phyloP scores from a whole-genome alignment of 2,888 invertebrate genomes.

The Acanthosepion pharaonis region DNA sequence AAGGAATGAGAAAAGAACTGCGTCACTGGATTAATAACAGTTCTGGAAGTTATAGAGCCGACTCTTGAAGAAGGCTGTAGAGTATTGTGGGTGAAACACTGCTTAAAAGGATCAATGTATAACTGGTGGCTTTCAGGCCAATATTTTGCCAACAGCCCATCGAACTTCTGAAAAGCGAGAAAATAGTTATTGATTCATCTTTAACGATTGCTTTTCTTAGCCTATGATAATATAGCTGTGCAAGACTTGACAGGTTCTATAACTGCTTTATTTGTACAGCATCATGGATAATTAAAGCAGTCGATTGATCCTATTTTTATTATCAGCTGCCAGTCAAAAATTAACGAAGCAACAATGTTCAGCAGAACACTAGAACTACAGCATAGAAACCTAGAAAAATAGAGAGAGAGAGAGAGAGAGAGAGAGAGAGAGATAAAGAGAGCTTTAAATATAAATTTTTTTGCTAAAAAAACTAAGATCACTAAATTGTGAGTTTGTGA shows the following conservation, averaged over 20 bases:
- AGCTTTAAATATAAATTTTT: too few species aligned
- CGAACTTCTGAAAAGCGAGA: background rate
- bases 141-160: background rate
- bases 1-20: too few species aligned
- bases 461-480: too few species aligned
- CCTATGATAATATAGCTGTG: background rate
- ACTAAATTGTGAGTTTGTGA: too few species aligned
- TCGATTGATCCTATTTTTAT: background rate
- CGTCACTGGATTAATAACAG: too few species aligned
- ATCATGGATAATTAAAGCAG: background rate
- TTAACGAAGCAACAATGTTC: background rate
- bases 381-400: background rate
- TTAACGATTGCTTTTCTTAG: background rate
- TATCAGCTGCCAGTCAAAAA: too few species aligned
- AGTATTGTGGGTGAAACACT: too few species aligned
- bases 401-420: background rate
- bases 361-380: background rate
- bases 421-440: too few species aligned
- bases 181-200: background rate
- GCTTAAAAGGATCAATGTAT: background rate
- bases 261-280: background rate
- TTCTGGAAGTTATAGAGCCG: too few species aligned
- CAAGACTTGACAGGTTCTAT: background rate
- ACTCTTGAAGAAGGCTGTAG: too few species aligned
- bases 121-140: background rate